Base-by-base conservation (phyloP, 2,888 invertebrate species). In the Corbicula japonica region DNA sequence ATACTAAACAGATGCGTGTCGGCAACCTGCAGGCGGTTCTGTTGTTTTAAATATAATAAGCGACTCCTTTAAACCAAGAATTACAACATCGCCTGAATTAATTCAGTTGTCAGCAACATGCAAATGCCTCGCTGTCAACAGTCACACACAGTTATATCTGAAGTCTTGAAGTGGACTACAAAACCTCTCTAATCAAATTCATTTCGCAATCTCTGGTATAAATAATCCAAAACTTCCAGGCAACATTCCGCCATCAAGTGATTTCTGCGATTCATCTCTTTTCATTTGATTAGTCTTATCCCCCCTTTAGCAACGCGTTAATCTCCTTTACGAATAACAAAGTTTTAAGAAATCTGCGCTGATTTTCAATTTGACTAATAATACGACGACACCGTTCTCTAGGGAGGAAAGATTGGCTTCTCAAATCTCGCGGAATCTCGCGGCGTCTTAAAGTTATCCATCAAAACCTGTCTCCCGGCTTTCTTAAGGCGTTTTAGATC, bases 281-380 rank as follows among this genome's bases (percentile, higher is more conserved):
- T 66, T 52, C 52, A 73, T 73, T 78, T 74, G 69, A 78, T 78
- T 78, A 78, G 48, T 46, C 50, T 48, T 54, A 35, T 32, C 65
- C 70, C 60, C 69, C 78, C 70, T 35, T 50, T 56, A 70, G 70
- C 78, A 56, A 74, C 62, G 58, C 46, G 58, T 56, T 78, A 78
- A 78, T 78, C 78, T 65, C 69, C 30, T 76, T 73, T 76, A 76
- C 35, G 61, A 70, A 70, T 70, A 70, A 76, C 70, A 70, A 70
- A 76, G 76, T 76, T 76, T 63, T 58, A 54, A 68, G 52, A 46
- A 60, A 74, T 60, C 75, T 68, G 61, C 65, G 35, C 46, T 52
- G 74, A 66, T 58, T 80, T 80, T 76, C 80, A 80, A 80, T 80
- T 76, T 69, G 80, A 76, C 80, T 76, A 80, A 76, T 76, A 80